Conservation (phyloP, 2,888 invertebrate species). For the Neoascia interrupta region DNA sequence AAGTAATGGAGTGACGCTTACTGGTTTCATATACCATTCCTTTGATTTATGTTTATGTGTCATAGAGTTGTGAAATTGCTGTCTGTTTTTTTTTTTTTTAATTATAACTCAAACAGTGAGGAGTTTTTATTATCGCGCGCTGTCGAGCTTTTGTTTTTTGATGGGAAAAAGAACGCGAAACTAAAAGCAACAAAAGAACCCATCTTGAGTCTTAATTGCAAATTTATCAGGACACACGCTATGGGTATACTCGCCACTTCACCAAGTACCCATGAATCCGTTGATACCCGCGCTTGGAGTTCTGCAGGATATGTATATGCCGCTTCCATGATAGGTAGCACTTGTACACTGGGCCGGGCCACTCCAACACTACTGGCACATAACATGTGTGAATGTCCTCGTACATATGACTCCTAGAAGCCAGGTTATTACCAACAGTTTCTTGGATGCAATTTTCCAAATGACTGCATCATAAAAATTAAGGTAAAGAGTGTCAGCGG, state of each 20-base stretch:
- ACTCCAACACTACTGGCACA: constrained; percentile 12
- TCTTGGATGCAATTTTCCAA: constrained; percentile 67
- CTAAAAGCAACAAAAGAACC: constrained; percentile 18
- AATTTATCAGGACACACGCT: constrained; percentile 54
- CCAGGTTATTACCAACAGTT: constrained; percentile 43
- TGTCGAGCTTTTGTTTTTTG: constrained; percentile 30
- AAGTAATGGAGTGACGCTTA: constrained; percentile 58
- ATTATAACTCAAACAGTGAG: constrained; percentile 49
- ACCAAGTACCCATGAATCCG: constrained; percentile 27
- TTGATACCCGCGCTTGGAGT: background rate
- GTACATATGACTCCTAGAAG: constrained; percentile 28
- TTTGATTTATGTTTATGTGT: constrained; percentile 63
- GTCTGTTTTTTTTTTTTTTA: constrained; percentile 52
- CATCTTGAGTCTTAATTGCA: constrained; percentile 51
- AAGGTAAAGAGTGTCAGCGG: constrained; percentile 63
- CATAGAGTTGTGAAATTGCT: constrained; percentile 65
- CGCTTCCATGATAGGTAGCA: no score
- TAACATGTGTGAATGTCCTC: constrained; percentile 33
- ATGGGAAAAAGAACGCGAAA: background rate
- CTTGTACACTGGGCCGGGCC: background rate
- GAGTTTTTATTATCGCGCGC: constrained; percentile 43
- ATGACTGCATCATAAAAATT: constrained; percentile 67
- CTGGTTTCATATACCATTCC: constrained; percentile 54
- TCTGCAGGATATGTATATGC: no score
- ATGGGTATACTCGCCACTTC: background rate